Evolutionary conservation across 2,797 vertebrate genomes (phyloP).

Genomic region (Labroides dimidiatus): DNA sequence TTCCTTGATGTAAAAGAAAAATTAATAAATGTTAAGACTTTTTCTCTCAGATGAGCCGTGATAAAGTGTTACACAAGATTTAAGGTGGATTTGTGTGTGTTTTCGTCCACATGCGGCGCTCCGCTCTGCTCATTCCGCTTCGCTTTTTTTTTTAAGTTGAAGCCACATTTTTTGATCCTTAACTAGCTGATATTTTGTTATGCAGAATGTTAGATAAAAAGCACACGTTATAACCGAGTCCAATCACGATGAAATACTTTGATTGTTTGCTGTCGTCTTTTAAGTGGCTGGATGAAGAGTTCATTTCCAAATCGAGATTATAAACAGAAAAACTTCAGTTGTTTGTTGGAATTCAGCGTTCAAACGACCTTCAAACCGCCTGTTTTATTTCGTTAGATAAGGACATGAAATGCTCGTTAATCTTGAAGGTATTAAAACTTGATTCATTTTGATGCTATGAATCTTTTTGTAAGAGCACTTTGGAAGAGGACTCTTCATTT

Average conservation of each 20-base stretch:
- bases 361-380: not conserved
- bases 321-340: not conserved
- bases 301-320: slow-evolving; percentile 45
- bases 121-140: slow-evolving; percentile 44
- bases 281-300: slow-evolving; percentile 56
- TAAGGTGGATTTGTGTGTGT: slow-evolving; percentile 48
- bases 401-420: slow-evolving; percentile 34
- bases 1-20: slow-evolving; percentile 74
- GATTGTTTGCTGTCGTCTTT: slow-evolving; percentile 54
- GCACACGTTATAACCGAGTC: slow-evolving; percentile 45
- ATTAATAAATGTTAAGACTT: slow-evolving; percentile 65
- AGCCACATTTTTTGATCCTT: slow-evolving; percentile 26
- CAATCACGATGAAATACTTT: slow-evolving; percentile 40
- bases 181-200: slow-evolving; percentile 15
- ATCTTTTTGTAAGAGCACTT: slow-evolving; percentile 1
- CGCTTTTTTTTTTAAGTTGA: slow-evolving; percentile 31
- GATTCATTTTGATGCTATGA: slow-evolving; percentile 4
- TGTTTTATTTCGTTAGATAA: slow-evolving; percentile 30
- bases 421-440: slow-evolving; percentile 14
- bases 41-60: slow-evolving; percentile 56
- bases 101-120: slow-evolving; percentile 43
- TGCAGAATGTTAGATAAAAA: slow-evolving; percentile 53
- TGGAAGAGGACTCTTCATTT: slow-evolving; percentile 56
- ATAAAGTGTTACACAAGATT: slow-evolving; percentile 53
- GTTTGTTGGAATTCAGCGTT: slow-evolving; percentile 15